Percentiles rank a stretch among this genome's conserved stretches.
Conservation (phyloP, 2,888 invertebrate genomes). For the Cremastobaeus sp. region DNA sequence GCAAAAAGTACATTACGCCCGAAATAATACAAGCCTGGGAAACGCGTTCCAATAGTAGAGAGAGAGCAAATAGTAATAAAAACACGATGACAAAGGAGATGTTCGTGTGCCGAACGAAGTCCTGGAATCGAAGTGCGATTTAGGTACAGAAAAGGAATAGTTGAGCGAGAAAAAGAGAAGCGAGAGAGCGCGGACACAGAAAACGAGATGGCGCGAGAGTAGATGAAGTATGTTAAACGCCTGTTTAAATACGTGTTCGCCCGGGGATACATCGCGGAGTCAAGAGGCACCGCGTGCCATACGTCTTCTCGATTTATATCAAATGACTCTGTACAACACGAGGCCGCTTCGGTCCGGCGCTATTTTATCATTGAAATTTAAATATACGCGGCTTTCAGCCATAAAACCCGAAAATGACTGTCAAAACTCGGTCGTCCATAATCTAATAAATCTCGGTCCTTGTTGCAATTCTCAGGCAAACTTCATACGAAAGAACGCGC, state of each 20-base stretch:
- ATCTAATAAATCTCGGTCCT: conserved; percentile 49
- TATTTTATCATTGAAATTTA: conserved; percentile 48
- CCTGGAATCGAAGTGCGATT: conserved; percentile 56
- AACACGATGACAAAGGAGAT: conserved; percentile 53
- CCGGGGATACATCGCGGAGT: conserved; percentile 73
- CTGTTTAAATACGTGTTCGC: conserved; percentile 77
- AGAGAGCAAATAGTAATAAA: conserved; percentile 47
- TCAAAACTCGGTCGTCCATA: conserved; percentile 18
- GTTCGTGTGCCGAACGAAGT: conserved; percentile 46
- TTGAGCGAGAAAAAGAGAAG: conserved; percentile 12
- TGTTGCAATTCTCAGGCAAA: conserved; percentile 53
- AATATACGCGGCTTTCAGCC: conserved; percentile 17
- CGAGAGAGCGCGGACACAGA: conserved; percentile 11
- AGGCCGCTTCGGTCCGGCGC: conserved; percentile 13
- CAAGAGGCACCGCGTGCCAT: conserved; percentile 74
- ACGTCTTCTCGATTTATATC: conserved; percentile 77
- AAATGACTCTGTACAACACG: conserved; percentile 65
- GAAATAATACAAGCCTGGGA: conserved; percentile 52
- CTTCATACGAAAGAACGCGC: conserved; percentile 42
- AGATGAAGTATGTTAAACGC: conserved; percentile 77
- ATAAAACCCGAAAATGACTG: conserved; percentile 14
- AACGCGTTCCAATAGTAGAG: conserved; percentile 34
- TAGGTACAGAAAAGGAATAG: conserved; percentile 34
- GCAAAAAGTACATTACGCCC: conserved; percentile 51
- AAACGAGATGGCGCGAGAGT: conserved; percentile 60